Conservation (phyloP, 1,140 invertebrate species). For the Lycorma delicatula region DNA sequence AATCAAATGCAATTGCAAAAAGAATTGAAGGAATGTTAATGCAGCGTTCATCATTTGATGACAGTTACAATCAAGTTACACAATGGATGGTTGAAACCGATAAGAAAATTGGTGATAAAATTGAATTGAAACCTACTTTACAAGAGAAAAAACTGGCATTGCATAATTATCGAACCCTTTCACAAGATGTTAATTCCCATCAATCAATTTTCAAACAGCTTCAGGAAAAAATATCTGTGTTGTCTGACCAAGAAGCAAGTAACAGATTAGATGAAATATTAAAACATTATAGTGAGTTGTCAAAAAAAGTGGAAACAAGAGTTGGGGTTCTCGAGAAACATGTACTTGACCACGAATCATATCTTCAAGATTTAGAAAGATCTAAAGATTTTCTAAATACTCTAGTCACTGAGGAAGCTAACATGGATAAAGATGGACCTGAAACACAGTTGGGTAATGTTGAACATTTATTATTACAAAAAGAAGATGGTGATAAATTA, state of each 20-base stretch:
- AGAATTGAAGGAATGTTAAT: conserved; percentile 76
- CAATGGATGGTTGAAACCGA: conserved; percentile 70
- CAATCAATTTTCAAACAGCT: conserved; percentile 68
- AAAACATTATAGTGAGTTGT: conserved; percentile 56
- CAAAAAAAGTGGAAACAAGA: conserved; percentile 55
- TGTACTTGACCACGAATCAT: conserved; percentile 73
- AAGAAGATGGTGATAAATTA: conserved; percentile 61
- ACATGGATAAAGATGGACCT: conserved; percentile 62
- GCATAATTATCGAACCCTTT: conserved; percentile 60
- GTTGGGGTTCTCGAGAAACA: conserved; percentile 59
- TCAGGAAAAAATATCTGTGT: conserved; percentile 59
- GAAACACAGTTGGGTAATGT: conserved; percentile 63
- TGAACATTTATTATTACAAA: conserved; percentile 63
- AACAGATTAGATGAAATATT: conserved; percentile 58
- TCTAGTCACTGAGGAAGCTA: conserved; percentile 56
- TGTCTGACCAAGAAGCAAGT: conserved; percentile 65
- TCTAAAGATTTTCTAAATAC: conserved; percentile 63
- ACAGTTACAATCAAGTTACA: conserved; percentile 69
- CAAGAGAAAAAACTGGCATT: conserved; percentile 78
- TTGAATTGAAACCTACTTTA: conserved; percentile 62
- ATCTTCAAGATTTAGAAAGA: conserved; percentile 64
- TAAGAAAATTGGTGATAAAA: conserved; percentile 54
- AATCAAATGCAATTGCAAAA: conserved; percentile 74
- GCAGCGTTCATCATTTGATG: conserved; percentile 82
- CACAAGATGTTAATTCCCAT: conserved; percentile 75